Percentiles rank a stretch among this genome's conserved stretches.
These are phyloP conservation scores for Sula dactylatra DNA, from an alignment of 2,113 vertebrate genomes.

Conservation along the genomic window DNA sequence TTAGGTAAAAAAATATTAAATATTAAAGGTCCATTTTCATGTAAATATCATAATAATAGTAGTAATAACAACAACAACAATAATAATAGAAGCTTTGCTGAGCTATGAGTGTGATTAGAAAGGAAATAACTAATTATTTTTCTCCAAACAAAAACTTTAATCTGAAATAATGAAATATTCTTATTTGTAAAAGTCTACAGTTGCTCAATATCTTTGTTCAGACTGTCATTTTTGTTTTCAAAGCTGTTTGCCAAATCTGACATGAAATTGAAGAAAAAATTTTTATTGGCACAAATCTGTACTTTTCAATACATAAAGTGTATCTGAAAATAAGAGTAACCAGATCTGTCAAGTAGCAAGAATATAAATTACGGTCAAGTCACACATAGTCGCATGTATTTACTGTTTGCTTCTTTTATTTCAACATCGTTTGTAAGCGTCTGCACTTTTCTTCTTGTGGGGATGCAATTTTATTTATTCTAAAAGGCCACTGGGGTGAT, in stretches of 20 bases:
- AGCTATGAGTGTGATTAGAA: not conserved
- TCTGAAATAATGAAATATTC: not conserved
- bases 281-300: not conserved
- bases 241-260: not conserved
- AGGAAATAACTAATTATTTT: not conserved
- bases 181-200: not conserved
- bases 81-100: not conserved
- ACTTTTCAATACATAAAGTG: not conserved
- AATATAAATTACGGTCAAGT: not conserved
- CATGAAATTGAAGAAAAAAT: not conserved
- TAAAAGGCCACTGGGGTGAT: not conserved
- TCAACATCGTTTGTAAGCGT: not conserved
- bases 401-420: not conserved
- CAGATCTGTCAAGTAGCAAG: not conserved
- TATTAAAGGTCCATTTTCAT: not conserved
- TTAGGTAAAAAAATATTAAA: no score
- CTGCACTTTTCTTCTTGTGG: not conserved
- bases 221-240: not conserved
- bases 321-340: not conserved
- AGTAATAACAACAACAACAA: not conserved
- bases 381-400: accelerated
- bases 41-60: no score
- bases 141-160: not conserved
- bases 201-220: not conserved
- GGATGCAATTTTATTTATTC: not conserved